A percentile compares a stretch with the other conserved stretches of the same genome.
phyloP scores from a whole-genome alignment of 2,888 invertebrate genomes.

The Pseudolycoriella hygida region DNA sequence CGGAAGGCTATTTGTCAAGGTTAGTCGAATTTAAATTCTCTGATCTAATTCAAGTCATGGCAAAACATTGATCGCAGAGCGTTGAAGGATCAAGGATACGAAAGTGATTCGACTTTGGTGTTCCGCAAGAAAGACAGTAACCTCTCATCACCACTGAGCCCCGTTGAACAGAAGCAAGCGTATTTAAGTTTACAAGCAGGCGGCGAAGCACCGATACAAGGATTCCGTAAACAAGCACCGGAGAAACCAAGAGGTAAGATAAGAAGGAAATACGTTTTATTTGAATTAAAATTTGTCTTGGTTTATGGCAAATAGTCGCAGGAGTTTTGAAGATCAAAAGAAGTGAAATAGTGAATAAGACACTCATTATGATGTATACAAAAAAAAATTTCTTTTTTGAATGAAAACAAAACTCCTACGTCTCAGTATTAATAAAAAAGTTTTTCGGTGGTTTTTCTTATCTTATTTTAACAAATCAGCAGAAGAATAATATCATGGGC shows the following conservation, averaged over 20 bases:
- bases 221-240: conserved; percentile 80
- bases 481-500: too few relatives aligned
- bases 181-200: conserved; percentile 84
- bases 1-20: conserved; percentile 70
- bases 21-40: conserved; percentile 27
- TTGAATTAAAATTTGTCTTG: too few relatives aligned
- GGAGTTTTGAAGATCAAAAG: too few relatives aligned
- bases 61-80: conserved; percentile 35
- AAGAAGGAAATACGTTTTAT: background rate
- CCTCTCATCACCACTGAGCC: conserved; percentile 47
- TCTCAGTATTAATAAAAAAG: too few relatives aligned
- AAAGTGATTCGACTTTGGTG: conserved; percentile 76
- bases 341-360: too few relatives aligned
- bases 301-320: too few relatives aligned
- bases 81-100: conserved; percentile 77
- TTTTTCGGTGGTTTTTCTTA: too few relatives aligned
- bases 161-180: conserved; percentile 65
- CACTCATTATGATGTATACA: too few relatives aligned
- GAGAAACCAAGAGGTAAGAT: conserved; percentile 56
- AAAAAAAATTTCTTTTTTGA: too few relatives aligned
- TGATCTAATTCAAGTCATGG: background rate
- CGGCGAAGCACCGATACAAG: conserved; percentile 85
- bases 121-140: conserved; percentile 59
- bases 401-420: too few relatives aligned
- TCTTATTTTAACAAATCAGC: too few relatives aligned